Evolutionary conservation across 2,888 invertebrate species (phyloP).

Genomic region (Seira ritae): DNA sequence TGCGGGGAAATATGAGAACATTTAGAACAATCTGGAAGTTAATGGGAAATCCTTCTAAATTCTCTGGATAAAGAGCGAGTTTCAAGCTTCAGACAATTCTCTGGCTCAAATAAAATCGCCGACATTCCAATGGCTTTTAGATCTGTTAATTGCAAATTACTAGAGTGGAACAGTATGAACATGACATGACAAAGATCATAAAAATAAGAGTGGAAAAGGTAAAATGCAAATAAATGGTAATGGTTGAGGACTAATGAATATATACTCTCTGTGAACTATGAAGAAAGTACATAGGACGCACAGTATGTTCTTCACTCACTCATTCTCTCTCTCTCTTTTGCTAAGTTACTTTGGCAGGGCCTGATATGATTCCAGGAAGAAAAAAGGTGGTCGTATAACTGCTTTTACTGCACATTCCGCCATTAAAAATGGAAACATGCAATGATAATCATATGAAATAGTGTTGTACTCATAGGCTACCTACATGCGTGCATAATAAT

Average conservation of each 20-base stretch:
- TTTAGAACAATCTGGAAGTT: not conserved
- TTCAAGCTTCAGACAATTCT: not conserved
- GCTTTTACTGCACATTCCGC: not conserved
- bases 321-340: not conserved
- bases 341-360: too few relatives aligned
- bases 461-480: not conserved
- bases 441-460: constrained; percentile 13
- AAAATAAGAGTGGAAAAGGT: constrained; percentile 13
- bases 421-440: constrained; percentile 39
- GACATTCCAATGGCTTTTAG: not conserved
- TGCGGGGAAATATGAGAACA: constrained; percentile 30
- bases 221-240: constrained; percentile 23
- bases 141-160: constrained; percentile 23
- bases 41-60: not conserved
- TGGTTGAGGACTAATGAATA: constrained; percentile 3
- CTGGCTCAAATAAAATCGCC: not conserved
- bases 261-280: not conserved
- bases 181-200: constrained; percentile 19
- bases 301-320: not conserved
- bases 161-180: constrained; percentile 10
- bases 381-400: not conserved
- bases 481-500: not conserved
- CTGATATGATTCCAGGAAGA: not conserved
- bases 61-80: too few relatives aligned
- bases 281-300: too few relatives aligned